These are phyloP conservation scores for Drosophila tsacasi DNA, from an alignment of 1,140 invertebrate species.

Conservation along the genomic window DNA sequence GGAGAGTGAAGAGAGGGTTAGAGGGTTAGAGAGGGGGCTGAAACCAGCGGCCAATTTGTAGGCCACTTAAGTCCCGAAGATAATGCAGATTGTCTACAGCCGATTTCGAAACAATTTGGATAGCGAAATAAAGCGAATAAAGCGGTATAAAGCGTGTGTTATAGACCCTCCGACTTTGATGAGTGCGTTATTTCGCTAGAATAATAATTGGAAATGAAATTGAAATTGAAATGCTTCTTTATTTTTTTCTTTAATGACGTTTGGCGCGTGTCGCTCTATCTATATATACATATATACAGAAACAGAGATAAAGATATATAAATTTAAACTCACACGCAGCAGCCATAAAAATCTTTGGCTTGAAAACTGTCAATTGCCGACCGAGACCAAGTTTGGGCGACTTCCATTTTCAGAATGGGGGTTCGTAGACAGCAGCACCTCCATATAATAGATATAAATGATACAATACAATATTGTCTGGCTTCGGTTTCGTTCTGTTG, in stretches of 20 bases:
- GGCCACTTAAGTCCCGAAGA: constrained; percentile 46
- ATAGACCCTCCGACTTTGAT: constrained; percentile 37
- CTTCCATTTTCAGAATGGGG: constrained; percentile 23
- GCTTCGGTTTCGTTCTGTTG: constrained; percentile 5
- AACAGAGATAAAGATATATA: constrained; percentile 3
- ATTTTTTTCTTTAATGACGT: constrained; percentile 46
- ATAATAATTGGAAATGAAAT: constrained; percentile 52
- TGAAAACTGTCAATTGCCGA: constrained; percentile 63
- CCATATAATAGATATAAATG: constrained; percentile 16
- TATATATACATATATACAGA: neutral
- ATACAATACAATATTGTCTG: neutral
- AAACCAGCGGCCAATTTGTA: constrained; percentile 36
- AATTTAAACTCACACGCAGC: constrained; percentile 40
- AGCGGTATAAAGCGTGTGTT: constrained; percentile 14
- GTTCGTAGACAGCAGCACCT: neutral
- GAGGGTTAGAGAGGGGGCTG: neutral
- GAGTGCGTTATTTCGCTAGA: constrained; percentile 54
- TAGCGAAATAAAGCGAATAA: constrained; percentile 20
- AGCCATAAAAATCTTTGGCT: constrained; percentile 52
- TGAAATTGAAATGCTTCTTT: constrained; percentile 26
- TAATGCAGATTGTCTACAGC: constrained; percentile 44
- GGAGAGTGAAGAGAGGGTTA: no score
- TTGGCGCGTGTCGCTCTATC: constrained; percentile 60
- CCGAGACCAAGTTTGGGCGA: constrained; percentile 48
- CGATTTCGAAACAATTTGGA: constrained; percentile 42